Conservation (phyloP, 2,888 invertebrate genomes). For the Eilema sororculum region DNA sequence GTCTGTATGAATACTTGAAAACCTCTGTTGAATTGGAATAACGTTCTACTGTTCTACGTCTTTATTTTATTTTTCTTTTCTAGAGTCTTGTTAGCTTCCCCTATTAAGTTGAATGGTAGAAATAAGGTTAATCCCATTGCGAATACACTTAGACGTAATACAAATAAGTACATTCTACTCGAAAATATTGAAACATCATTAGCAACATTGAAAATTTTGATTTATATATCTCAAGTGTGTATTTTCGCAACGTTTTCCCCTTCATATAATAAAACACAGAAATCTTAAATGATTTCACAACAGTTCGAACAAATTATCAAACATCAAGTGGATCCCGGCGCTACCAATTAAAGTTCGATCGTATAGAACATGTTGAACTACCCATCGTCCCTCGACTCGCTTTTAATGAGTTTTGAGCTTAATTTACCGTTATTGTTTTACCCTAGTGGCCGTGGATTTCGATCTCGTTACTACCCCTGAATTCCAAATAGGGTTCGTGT, state of each 20-base stretch:
- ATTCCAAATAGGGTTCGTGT: conserved; percentile 63
- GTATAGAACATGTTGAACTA: conserved; percentile 66
- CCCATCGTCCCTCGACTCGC: conserved; percentile 50
- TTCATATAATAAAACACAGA: background rate
- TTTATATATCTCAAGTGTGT: background rate
- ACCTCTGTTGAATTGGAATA: no score
- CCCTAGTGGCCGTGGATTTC: conserved; percentile 69
- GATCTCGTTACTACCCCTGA: conserved; percentile 66
- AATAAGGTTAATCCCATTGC: no score
- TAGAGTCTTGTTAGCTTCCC: no score
- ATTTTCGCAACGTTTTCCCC: background rate
- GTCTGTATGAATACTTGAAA: no score
- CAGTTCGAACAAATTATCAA: conserved; percentile 51
- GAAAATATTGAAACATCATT: background rate
- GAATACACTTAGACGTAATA: no score
- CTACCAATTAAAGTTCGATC: conserved; percentile 77
- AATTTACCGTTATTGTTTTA: conserved; percentile 85
- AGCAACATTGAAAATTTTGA: background rate
- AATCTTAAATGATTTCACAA: conserved; percentile 9
- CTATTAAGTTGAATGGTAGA: no score
- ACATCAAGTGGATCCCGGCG: conserved; percentile 55
- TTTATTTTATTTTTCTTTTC: no score
- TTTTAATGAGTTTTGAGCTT: conserved; percentile 83
- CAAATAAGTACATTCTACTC: no score
- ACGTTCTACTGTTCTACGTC: no score